These are phyloP conservation scores for Hyperoodon ampullatus DNA, from an alignment of 2,113 vertebrate genomes.

Conservation along the genomic window DNA sequence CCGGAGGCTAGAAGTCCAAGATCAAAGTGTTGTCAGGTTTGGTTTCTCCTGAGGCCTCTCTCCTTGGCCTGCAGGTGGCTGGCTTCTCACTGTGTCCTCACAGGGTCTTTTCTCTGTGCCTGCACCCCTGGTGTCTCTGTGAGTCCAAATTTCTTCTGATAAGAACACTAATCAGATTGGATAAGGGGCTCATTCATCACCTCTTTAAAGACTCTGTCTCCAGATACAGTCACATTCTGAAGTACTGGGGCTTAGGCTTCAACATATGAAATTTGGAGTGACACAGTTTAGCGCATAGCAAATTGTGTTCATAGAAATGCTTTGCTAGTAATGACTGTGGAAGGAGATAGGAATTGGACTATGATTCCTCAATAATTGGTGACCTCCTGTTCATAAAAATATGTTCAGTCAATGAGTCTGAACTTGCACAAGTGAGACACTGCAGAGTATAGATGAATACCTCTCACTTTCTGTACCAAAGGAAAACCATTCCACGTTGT, in stretches of 20 bases:
- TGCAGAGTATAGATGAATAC: slow-evolving; percentile 1
- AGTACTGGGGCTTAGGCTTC: not conserved
- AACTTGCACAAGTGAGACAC: not conserved
- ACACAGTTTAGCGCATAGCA: not conserved
- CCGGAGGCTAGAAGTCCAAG: not conserved
- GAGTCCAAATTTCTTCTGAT: not conserved
- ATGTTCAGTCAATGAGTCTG: not conserved
- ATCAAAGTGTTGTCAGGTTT: not conserved
- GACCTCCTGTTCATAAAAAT: slow-evolving; percentile 53
- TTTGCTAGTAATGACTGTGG: slow-evolving; percentile 27
- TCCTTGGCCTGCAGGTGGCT: not conserved
- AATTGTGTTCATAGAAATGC: slow-evolving; percentile 60
- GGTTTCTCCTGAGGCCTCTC: not conserved
- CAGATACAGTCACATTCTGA: not conserved
- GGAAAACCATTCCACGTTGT: not conserved
- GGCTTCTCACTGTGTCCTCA: not conserved
- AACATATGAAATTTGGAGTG: not conserved
- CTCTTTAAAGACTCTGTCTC: not conserved
- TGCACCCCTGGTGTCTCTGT: not conserved
- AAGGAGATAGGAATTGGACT: slow-evolving; percentile 13
- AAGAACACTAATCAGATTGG: not conserved
- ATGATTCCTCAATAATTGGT: slow-evolving; percentile 29
- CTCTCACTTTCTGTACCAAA: not conserved
- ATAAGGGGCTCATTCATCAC: not conserved
- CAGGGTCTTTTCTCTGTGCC: not conserved